These are phyloP conservation scores for Alviniconcha strummeri DNA, from an alignment of 2,888 invertebrate species.

Conservation along the genomic window DNA sequence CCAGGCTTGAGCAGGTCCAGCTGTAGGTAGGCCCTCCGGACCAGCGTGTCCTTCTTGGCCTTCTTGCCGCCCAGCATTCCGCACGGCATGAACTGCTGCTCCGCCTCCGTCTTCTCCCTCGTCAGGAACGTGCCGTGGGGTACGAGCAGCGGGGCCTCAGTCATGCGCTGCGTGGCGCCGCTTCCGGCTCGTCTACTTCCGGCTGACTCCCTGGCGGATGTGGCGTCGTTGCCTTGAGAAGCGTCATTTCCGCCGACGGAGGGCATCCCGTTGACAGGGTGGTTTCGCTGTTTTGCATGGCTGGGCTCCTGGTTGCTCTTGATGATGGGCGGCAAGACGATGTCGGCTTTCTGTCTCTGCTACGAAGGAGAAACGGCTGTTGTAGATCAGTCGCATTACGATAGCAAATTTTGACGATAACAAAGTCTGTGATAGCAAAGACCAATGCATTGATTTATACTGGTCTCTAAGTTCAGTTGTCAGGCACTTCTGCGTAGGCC, in stretches of 20 bases:
- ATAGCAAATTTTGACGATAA: background rate
- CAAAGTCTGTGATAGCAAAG: too few species aligned
- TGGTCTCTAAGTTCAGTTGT: too few species aligned
- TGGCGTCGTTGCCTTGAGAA: background rate
- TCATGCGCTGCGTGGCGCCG: slow-evolving; percentile 17
- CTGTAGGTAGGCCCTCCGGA: slow-evolving; percentile 61
- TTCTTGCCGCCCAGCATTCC: slow-evolving; percentile 16
- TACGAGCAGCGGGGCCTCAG: slow-evolving; percentile 27
- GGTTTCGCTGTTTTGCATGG: background rate
- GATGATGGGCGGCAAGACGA: slow-evolving; percentile 32
- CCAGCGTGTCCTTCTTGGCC: slow-evolving; percentile 52
- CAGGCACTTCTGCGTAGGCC: too few species aligned
- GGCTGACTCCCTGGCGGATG: slow-evolving; percentile 4
- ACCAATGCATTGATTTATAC: too few species aligned
- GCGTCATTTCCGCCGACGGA: background rate
- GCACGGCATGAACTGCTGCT: slow-evolving; percentile 36
- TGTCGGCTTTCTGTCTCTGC: slow-evolving; percentile 23
- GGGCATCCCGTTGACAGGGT: too few species aligned
- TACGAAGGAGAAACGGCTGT: background rate
- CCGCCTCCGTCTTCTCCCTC: slow-evolving; percentile 61
- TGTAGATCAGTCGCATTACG: background rate
- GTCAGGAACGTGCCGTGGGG: slow-evolving; percentile 66
- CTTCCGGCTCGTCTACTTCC: slow-evolving; percentile 16
- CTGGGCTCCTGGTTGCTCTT: slow-evolving; percentile 23
- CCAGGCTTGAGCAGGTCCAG: slow-evolving; percentile 65